These are phyloP conservation scores for Hoplostethus mediterraneus DNA, from an alignment of 2,797 vertebrate species.

Conservation along the genomic window DNA sequence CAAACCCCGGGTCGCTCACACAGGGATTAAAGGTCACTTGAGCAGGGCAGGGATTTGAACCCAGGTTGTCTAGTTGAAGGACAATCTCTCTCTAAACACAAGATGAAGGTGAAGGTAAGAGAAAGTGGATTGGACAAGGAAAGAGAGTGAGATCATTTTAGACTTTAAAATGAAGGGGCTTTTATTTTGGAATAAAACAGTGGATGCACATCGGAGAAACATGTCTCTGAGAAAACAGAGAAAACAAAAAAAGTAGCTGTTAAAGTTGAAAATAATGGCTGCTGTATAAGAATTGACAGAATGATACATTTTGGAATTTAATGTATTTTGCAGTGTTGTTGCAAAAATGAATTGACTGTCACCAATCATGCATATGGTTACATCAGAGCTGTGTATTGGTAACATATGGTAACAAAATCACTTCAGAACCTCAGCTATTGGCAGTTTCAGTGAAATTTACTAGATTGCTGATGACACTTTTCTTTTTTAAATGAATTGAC, in stretches of 20 bases:
- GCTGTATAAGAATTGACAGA: constrained; percentile 26
- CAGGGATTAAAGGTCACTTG: too few relatives aligned
- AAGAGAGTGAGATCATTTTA: neutral
- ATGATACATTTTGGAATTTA: constrained; percentile 62
- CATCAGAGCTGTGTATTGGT: constrained; percentile 1
- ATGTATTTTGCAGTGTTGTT: constrained; percentile 46
- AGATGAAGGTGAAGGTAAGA: constrained; percentile 5
- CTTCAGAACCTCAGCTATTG: neutral
- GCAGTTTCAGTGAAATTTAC: too few relatives aligned
- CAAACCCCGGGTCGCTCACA: too few relatives aligned
- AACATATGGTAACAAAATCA: neutral
- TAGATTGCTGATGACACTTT: too few relatives aligned
- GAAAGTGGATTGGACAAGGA: constrained; percentile 18
- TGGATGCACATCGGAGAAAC: neutral
- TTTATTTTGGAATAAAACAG: constrained; percentile 1
- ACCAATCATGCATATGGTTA: neutral
- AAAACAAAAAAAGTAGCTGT: constrained; percentile 8
- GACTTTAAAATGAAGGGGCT: neutral
- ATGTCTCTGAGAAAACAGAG: neutral
- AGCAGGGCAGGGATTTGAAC: too few relatives aligned
- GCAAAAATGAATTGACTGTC: constrained; percentile 6
- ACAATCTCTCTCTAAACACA: too few relatives aligned
- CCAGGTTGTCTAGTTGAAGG: too few relatives aligned
- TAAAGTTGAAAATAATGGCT: constrained; percentile 14
- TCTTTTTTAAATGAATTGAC: too few relatives aligned